Evolutionary conservation across 1,140 invertebrate genomes (phyloP), one percentile per base, ranked within the genome.

Genomic region (Aphis gossypii): DNA sequence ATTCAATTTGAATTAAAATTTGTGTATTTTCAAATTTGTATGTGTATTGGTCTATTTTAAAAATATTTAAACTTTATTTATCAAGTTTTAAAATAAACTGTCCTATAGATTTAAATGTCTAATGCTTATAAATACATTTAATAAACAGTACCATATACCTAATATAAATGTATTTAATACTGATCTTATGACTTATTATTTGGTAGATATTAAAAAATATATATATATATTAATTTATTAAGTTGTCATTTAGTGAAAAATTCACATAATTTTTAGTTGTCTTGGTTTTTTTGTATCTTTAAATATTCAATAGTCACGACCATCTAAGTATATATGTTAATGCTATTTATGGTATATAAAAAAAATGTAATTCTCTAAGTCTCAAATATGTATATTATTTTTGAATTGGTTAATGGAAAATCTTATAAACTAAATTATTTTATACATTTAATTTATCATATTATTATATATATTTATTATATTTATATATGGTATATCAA

Each of bases 1-100:
- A 14, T 92, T 83, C 9, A 44, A 25, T 44, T 46, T n/a, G 6
- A 1, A n/a, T 46, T 51, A 21, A 48, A 51, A 51, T 21, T 51
- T 83, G 68, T 92, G 46, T 48, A 83, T 82, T 48, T 41, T 82
- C 56, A 83, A 68, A n/a, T 91, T 76, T 91, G n/a, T n/a, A 35
- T 76, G 48, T 51, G 48, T 51, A 51, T 46, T 91, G n/a, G 7
- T 41, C 25, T 30, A 44, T 91, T 44, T 76, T 91, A 91, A 91
- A n/a, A 76, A 25, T 87, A 87, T 88, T 21, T 21, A 6, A 86
- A 30, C 84, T 23, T 51, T n/a, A 48, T 88, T 88, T 88, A 48
- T 88, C 14, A 88, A 88, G 46, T 88, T 35, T 88, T 35, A 88
- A 51, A 88, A 88, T 88, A 76, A 76, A 76, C n/a, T 35, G 60